These are phyloP conservation scores for Nemoura dubitans DNA, from an alignment of 2,888 invertebrate species.

Conservation along the genomic window DNA sequence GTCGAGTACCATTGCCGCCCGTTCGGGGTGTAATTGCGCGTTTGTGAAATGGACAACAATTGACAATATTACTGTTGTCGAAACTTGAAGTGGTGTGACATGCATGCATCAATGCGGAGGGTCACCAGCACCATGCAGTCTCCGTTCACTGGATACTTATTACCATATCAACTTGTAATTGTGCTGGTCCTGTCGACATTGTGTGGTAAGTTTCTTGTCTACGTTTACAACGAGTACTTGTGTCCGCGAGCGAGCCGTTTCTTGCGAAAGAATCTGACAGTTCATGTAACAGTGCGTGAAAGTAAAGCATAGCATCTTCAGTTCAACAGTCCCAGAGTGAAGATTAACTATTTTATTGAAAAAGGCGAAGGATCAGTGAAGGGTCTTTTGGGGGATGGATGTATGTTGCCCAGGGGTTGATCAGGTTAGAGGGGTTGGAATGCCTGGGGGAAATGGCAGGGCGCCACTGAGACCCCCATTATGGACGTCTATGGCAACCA, in stretches of 20 bases:
- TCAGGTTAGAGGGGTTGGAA: conserved; percentile 43
- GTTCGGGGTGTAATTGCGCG: background rate
- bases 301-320: conserved; percentile 27
- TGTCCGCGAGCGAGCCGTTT: background rate
- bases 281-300: background rate
- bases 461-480: conserved; percentile 41
- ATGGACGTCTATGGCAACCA: conserved; percentile 38
- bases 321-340: conserved; percentile 36
- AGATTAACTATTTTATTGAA: conserved; percentile 43
- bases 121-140: conserved; percentile 10
- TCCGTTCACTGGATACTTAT: conserved; percentile 35
- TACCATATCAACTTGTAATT: conserved; percentile 34
- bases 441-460: conserved; percentile 42
- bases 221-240: background rate
- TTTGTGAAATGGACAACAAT: conserved; percentile 39
- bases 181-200: conserved; percentile 21
- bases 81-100: conserved; percentile 4
- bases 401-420: conserved; percentile 43
- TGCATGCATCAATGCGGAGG: background rate
- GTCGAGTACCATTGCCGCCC: conserved; percentile 24
- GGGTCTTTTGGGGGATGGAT: conserved; percentile 43
- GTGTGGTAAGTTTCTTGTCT: conserved; percentile 9
- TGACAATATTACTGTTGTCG: conserved; percentile 9
- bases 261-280: background rate
- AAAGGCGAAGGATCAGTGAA: conserved; percentile 41